These are phyloP conservation scores for Sigmodon hispidus DNA, from an alignment of 2,113 vertebrate genomes.

Conservation along the genomic window DNA sequence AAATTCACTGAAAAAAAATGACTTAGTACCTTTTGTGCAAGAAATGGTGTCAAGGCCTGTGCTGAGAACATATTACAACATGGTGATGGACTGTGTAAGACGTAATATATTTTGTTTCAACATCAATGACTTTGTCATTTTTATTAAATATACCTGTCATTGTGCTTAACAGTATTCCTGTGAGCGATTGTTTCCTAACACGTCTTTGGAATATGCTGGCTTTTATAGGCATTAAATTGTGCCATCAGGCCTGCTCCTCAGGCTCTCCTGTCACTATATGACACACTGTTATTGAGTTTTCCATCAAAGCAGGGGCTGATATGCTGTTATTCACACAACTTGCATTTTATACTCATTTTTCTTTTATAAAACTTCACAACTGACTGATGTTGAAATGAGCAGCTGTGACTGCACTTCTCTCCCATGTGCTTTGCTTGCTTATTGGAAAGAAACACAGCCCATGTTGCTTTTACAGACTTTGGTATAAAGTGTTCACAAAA, in stretches of 20 bases:
- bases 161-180: not conserved
- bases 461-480: not conserved
- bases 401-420: not conserved
- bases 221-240: not conserved
- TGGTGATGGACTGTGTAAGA: constrained; percentile 42
- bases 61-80: constrained; percentile 10
- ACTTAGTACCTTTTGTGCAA: not conserved
- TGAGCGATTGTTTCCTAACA: constrained; percentile 26
- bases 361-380: constrained; percentile 39
- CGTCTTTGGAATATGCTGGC: not conserved
- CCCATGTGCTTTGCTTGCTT: not conserved
- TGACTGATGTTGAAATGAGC: constrained; percentile 11
- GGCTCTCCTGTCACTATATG: not conserved
- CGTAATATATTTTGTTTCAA: not conserved
- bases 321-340: not conserved
- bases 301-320: not conserved
- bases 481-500: not conserved
- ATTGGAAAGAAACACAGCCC: not conserved
- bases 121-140: constrained; percentile 62
- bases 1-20: constrained; percentile 37
- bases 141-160: constrained; percentile 44
- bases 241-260: not conserved
- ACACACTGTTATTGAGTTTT: constrained; percentile 16
- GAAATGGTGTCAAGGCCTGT: constrained; percentile 5
- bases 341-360: constrained; percentile 24